Percentiles rank a stretch among this genome's conserved stretches.
Evolutionary conservation across 2,797 vertebrate genomes (phyloP).

Genomic region (Zalophus californianus): DNA sequence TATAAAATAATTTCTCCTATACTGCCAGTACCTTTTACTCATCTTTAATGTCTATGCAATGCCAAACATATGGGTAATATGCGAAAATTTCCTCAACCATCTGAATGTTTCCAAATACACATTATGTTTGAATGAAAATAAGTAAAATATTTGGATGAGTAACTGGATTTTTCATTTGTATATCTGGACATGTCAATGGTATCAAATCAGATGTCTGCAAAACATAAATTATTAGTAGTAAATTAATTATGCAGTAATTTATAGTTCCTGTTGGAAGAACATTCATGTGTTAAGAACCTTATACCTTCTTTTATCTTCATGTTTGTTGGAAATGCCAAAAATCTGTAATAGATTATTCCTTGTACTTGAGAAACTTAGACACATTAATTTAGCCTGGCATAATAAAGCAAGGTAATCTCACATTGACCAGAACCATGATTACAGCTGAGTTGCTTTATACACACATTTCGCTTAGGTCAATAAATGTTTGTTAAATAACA

Average conservation of each 20-base stretch:
- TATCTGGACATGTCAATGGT: background rate
- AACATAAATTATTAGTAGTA: background rate
- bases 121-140: conserved; percentile 17
- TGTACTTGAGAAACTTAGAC: background rate
- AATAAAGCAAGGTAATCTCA: background rate
- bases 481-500: background rate
- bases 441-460: background rate
- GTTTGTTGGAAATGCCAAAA: background rate
- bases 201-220: background rate
- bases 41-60: conserved; percentile 6
- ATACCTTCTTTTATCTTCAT: background rate
- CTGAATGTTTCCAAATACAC: conserved; percentile 41
- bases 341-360: background rate
- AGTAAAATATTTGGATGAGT: conserved; percentile 41
- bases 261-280: background rate
- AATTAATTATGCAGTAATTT: background rate
- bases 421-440: background rate
- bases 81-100: background rate
- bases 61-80: conserved; percentile 3
- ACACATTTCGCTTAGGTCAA: background rate
- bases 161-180: background rate
- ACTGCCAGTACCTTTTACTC: background rate
- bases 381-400: background rate
- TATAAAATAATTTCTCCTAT: background rate
- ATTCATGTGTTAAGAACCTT: background rate